Percentiles rank a stretch among this genome's conserved stretches.
phyloP scores from a whole-genome alignment of 2,888 invertebrate species.

The Holacanthella duospinosa region DNA sequence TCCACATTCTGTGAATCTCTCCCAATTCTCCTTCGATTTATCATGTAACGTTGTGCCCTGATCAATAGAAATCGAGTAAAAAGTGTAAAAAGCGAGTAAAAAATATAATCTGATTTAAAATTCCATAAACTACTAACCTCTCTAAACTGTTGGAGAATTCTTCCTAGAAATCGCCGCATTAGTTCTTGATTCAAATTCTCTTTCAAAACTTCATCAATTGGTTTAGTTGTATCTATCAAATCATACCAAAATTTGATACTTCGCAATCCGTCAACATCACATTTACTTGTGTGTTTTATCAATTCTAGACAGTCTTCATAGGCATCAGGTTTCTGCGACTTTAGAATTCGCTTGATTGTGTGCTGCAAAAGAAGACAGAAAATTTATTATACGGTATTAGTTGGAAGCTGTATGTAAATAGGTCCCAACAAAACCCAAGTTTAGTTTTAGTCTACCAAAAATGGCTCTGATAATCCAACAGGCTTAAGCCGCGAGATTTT shows the following conservation, averaged over 20 bases:
- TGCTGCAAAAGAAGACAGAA: constrained; percentile 1
- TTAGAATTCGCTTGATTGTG: constrained; percentile 24
- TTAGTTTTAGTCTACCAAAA: background rate
- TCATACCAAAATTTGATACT: constrained; percentile 15
- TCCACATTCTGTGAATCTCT: background rate
- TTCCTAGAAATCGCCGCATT: constrained; percentile 6
- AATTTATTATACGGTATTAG: background rate
- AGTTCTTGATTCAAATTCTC: background rate
- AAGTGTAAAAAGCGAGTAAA: background rate
- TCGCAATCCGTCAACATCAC: constrained; percentile 12
- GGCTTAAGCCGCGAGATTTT: too few relatives aligned
- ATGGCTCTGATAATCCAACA: too few relatives aligned
- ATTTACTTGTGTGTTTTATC: constrained; percentile 20
- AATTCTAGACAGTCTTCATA: constrained; percentile 28
- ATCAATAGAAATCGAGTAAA: too few relatives aligned
- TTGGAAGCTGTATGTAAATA: background rate
- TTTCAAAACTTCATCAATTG: constrained; percentile 12
- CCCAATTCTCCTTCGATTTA: too few relatives aligned
- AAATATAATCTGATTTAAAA: background rate
- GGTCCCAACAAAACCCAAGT: background rate
- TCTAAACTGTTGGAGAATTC: constrained; percentile 10
- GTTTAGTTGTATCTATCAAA: constrained; percentile 7
- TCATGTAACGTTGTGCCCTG: too few relatives aligned
- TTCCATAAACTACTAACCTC: constrained; percentile 9
- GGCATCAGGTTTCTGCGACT: constrained; percentile 16